These are phyloP conservation scores for Argyresthia albistria DNA, from an alignment of 2,888 invertebrate genomes.

Conservation along the genomic window DNA sequence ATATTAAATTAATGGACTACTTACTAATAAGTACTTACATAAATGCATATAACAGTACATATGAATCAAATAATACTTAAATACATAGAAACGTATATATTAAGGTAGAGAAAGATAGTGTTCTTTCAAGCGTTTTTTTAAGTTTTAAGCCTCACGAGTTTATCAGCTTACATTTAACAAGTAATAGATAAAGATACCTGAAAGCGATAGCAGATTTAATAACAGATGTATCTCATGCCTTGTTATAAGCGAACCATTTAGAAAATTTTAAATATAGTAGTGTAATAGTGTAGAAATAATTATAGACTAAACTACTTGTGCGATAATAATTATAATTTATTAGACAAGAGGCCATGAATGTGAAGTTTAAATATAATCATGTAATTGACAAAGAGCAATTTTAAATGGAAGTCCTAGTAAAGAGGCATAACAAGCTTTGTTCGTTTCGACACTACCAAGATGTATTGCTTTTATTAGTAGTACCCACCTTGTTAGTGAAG, in stretches of 20 bases:
- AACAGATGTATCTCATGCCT: background rate
- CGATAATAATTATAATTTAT: conserved; percentile 2
- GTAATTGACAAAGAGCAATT: conserved; percentile 1
- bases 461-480: background rate
- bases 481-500: no score
- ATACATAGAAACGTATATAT: no score
- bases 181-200: background rate
- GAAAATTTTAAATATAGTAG: background rate
- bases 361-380: conserved; percentile 3
- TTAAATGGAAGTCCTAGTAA: background rate
- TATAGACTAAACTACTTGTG: background rate
- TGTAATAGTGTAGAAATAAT: background rate
- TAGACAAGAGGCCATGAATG: background rate
- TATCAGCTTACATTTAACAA: background rate
- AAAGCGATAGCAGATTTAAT: background rate
- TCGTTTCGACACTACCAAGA: background rate
- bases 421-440: background rate
- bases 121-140: no score
- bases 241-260: background rate
- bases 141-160: no score
- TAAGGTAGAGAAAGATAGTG: no score
- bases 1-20: no score
- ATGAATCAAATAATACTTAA: no score
- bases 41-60: no score
- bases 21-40: no score